phyloP scores from a whole-genome alignment of 2,888 invertebrate species.

The Metacarcinus magister region DNA sequence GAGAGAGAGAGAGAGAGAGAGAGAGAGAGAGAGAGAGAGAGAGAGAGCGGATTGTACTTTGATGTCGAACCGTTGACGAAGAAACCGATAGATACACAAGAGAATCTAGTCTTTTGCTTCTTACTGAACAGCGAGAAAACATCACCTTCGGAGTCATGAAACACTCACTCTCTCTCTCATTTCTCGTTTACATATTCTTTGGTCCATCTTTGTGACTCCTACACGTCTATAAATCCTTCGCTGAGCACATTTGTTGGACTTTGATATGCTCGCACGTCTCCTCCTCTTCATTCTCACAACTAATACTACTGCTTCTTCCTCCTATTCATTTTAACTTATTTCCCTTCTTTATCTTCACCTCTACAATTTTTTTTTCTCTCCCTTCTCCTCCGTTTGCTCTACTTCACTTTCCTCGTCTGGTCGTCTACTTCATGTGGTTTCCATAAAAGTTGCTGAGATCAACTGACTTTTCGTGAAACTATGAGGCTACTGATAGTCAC shows the following conservation, averaged over 20 bases:
- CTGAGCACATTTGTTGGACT: background rate
- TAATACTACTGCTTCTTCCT: background rate
- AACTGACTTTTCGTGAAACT: background rate
- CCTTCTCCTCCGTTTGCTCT: background rate
- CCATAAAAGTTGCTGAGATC: background rate
- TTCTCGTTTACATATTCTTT: background rate
- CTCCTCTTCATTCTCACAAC: background rate
- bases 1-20: constrained; percentile 54
- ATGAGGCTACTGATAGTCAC: background rate
- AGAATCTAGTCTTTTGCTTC: background rate
- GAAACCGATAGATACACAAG: background rate
- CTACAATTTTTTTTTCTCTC: background rate
- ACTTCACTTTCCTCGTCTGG: background rate
- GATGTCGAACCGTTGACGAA: background rate
- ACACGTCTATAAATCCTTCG: background rate
- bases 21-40: constrained; percentile 1
- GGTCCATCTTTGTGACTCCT: background rate
- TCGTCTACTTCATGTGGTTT: background rate
- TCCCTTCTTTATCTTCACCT: background rate
- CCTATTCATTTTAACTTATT: background rate
- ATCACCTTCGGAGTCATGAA: no score
- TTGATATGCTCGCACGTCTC: background rate
- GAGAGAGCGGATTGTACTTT: background rate
- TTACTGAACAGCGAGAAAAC: background rate
- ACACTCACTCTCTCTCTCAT: constrained; percentile 43